A percentile compares a stretch with the other conserved stretches of the same genome.
These are phyloP conservation scores for Caretta caretta DNA, from an alignment of 2,113 vertebrate species.

Conservation along the genomic window DNA sequence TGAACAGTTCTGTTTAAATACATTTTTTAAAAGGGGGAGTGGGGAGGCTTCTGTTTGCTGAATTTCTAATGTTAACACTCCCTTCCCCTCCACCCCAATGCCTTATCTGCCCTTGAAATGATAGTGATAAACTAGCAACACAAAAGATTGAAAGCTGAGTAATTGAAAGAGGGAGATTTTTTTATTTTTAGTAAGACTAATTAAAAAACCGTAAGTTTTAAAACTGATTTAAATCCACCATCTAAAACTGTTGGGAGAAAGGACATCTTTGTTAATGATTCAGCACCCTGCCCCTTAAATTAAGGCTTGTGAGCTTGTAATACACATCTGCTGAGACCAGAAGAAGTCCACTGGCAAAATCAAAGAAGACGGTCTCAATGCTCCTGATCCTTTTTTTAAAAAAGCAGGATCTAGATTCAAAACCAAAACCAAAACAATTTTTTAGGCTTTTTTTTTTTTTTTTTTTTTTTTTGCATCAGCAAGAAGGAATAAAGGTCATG, in stretches of 20 bases:
- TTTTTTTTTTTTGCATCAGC: neutral
- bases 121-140: neutral
- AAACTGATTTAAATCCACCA: neutral
- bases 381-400: neutral
- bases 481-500: neutral
- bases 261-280: neutral
- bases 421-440: neutral
- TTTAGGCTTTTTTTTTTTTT: neutral
- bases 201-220: constrained; percentile 11
- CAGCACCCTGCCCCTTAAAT: neutral
- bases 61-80: neutral
- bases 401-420: neutral
- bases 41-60: neutral
- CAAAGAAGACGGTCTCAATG: neutral
- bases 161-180: neutral
- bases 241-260: neutral
- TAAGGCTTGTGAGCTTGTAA: neutral
- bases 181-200: neutral
- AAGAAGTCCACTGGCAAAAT: neutral
- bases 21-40: neutral
- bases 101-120: neutral
- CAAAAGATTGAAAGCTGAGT: neutral
- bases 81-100: neutral
- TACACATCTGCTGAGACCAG: neutral
- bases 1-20: neutral